These are phyloP conservation scores for Dinothrombium tinctorium DNA, from an alignment of 1,140 invertebrate species.

Conservation along the genomic window DNA sequence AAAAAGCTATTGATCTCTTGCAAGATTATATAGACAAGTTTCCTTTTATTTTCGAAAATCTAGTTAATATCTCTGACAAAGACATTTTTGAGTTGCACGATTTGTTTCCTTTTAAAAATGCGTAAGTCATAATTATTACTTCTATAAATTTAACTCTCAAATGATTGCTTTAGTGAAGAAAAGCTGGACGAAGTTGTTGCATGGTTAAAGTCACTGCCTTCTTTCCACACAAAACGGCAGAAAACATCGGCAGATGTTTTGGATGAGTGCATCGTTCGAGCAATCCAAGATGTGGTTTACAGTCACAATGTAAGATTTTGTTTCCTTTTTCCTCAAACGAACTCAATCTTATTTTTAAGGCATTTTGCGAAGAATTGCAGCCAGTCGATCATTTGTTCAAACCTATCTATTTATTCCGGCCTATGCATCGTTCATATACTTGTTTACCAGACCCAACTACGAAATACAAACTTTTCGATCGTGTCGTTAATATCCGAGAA, in stretches of 20 bases:
- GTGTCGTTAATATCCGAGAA: constrained; percentile 48
- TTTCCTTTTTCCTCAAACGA: too few species aligned
- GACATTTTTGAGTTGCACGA: constrained; percentile 22
- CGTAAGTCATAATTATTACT: constrained; percentile 3
- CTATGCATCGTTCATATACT: background rate
- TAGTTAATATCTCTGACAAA: constrained; percentile 17
- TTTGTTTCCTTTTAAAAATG: background rate
- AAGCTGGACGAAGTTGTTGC: constrained; percentile 31
- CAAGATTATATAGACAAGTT: constrained; percentile 39
- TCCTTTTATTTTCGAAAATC: constrained; percentile 42
- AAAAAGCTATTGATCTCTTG: constrained; percentile 44
- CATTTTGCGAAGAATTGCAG: background rate
- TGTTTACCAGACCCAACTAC: constrained; percentile 35
- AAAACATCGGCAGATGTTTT: constrained; percentile 39
- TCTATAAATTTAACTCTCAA: too few species aligned
- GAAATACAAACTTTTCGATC: constrained; percentile 44
- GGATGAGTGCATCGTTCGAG: constrained; percentile 37
- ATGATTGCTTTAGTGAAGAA: too few species aligned
- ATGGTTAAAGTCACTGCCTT: constrained; percentile 46
- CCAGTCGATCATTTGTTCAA: background rate
- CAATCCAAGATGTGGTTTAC: constrained; percentile 33
- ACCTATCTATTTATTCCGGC: background rate
- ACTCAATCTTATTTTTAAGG: background rate
- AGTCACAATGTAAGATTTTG: background rate
- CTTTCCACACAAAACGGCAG: constrained; percentile 29